These are phyloP conservation scores for Ectropis grisescens DNA, from an alignment of 1,140 invertebrate genomes.

Conservation along the genomic window DNA sequence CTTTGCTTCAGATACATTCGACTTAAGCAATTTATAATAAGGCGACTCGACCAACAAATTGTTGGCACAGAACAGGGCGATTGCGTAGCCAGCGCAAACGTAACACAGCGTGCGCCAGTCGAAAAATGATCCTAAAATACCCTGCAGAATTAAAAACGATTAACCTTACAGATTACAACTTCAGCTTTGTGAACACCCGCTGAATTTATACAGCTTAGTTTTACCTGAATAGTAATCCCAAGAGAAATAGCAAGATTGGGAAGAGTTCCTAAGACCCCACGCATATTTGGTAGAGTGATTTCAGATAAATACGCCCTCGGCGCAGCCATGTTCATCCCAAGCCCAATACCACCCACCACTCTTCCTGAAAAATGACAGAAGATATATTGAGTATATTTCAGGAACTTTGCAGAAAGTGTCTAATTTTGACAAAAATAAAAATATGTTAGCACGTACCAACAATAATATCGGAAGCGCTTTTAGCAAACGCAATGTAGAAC, in stretches of 20 bases:
- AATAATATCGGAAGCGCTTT: constrained; percentile 19
- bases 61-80: constrained; percentile 16
- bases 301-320: constrained; percentile 74
- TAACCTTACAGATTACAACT: too few relatives aligned
- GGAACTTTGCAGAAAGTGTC: too few relatives aligned
- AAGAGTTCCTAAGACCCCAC: constrained; percentile 74
- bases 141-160: too few relatives aligned
- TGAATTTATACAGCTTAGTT: too few relatives aligned
- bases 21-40: constrained; percentile 29
- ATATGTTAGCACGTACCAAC: too few relatives aligned
- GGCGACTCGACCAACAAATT: constrained; percentile 33
- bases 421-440: too few relatives aligned
- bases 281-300: constrained; percentile 68
- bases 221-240: constrained; percentile 64
- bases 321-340: constrained; percentile 72
- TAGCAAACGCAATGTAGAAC: constrained; percentile 22
- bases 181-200: too few relatives aligned
- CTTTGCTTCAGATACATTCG: constrained; percentile 13
- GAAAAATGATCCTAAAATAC: constrained; percentile 20
- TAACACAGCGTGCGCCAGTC: constrained; percentile 25
- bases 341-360: constrained; percentile 69
- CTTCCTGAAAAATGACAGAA: constrained; percentile 21
- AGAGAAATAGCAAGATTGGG: constrained; percentile 71
- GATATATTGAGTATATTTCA: too few relatives aligned
- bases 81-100: constrained; percentile 11